Base-by-base conservation (phyloP, 2,888 invertebrate genomes). In the Drosophila glabriapex region DNA sequence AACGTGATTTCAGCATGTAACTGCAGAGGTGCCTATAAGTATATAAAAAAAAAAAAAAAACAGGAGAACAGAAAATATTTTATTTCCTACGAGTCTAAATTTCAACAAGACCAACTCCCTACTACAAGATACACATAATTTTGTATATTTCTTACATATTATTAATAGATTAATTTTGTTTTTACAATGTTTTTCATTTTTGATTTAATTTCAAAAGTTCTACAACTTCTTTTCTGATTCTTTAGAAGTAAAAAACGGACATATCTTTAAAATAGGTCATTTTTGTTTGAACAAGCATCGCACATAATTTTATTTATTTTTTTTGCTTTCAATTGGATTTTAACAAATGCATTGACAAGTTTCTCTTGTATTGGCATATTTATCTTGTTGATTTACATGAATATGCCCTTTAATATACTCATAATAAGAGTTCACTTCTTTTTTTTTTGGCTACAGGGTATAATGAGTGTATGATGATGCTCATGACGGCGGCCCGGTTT, bases 401-500 rank as follows among this genome's bases (percentile, higher is more conserved):
- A 14, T 25, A 25, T 25, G 28, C 19, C 50, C 19, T 28, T 50
- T 50, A 50, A 12, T 14, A 16, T 28, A n/a, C 35, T n/a, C 64
- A 28, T 28, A 43, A 5, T 29, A 9, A n/a, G 14, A 3, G n/a
- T 56, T 39, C 4, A 28, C 1, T 4, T 2, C n/a, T 7, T 9
- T 56, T n/a, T 25, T 53, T 16, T 14, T 46, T 22, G 3, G 1
- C 4, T 55, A 35, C 28, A 65, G 78, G 80, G 80, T 80, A 76
- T 78, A 54, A 58, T 28, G 80, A 10, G 60, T 49, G 28, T 33
- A 49, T 62, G 68, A 37, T 64, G 68, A 54, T 56, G 63, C 9
- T 28, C 29, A 58, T 37, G 58, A 68, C 52, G 80, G 33, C 66
- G 69, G 52, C 70, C 67, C 43, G 68, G 65, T 61, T 68, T 37